Conservation (phyloP, 1,140 invertebrate species). For the Drosophila orosa region DNA sequence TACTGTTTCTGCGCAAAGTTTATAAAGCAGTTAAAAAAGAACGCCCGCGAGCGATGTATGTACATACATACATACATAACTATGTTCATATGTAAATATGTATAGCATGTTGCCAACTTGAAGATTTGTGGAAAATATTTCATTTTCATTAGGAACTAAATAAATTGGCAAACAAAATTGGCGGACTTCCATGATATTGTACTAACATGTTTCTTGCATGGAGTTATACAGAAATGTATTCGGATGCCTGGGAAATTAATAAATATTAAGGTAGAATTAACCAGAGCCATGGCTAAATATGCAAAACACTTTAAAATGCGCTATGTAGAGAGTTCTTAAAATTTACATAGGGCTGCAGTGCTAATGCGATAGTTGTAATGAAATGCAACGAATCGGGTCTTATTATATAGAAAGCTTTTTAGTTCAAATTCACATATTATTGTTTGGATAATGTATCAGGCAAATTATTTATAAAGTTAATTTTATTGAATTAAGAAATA, state of each 20-base stretch:
- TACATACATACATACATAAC: constrained; percentile 17
- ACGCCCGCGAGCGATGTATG: constrained; percentile 1
- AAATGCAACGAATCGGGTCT: not conserved
- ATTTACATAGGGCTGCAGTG: constrained; percentile 29
- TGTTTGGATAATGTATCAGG: not conserved
- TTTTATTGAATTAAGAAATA: no score
- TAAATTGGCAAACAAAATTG: not conserved
- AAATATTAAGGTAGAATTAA: not conserved
- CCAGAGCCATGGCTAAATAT: constrained; percentile 7
- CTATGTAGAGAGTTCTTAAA: constrained; percentile 14
- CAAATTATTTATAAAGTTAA: not conserved
- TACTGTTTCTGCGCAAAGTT: constrained; percentile 43
- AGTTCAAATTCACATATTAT: not conserved
- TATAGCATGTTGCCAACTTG: constrained; percentile 5
- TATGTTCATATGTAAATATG: constrained; percentile 7
- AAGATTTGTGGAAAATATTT: not conserved
- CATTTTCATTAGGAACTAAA: constrained; percentile 1
- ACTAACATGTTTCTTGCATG: not conserved
- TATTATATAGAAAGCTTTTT: no score
- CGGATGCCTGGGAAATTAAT: not conserved
- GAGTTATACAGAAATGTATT: not conserved
- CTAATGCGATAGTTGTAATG: constrained; percentile 9
- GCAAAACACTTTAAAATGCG: constrained; percentile 32
- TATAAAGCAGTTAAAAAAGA: constrained; percentile 45
- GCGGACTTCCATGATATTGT: not conserved